Percentiles rank a stretch among this genome's conserved stretches.
Evolutionary conservation across 2,113 vertebrate genomes (phyloP).

Genomic region (Prolemur simus): DNA sequence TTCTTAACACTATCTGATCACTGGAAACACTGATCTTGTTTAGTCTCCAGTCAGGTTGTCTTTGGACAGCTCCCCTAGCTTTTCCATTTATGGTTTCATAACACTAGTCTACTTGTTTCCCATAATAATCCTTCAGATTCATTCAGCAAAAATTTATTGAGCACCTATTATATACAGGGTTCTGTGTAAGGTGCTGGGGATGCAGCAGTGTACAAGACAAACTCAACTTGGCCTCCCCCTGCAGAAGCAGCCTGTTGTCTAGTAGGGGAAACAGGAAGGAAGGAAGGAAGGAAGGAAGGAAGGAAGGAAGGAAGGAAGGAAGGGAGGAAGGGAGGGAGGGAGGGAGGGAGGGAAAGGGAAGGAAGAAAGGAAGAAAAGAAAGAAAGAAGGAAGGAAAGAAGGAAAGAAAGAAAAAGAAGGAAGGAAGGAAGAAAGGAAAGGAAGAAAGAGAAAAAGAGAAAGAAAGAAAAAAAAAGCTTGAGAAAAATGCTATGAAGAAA

Average conservation of each 20-base stretch:
- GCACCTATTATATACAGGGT: not conserved
- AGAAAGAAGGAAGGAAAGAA: not conserved
- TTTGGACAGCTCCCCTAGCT: not conserved
- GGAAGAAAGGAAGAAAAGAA: not conserved
- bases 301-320: not conserved
- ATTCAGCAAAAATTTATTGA: conserved; percentile 31
- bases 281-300: not conserved
- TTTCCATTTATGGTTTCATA: conserved; percentile 28
- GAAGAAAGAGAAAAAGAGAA: not conserved
- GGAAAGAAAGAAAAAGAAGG: not conserved
- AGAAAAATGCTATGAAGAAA: conserved; percentile 50
- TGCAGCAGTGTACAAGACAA: conserved; percentile 6
- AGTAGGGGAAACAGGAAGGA: not conserved
- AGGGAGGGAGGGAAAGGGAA: not conserved
- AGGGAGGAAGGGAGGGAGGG: not conserved
- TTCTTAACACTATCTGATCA: conserved; percentile 29
- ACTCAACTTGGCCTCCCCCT: not conserved
- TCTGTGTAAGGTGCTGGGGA: not conserved
- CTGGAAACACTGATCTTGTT: not conserved
- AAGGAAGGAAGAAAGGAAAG: not conserved
- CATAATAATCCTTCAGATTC: conserved; percentile 33
- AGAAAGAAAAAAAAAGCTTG: not conserved
- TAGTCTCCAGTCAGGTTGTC: not conserved
- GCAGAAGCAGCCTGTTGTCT: not conserved
- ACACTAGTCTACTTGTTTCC: not conserved